phyloP scores from a whole-genome alignment of 2,113 vertebrate species.

The Promerops cafer region DNA sequence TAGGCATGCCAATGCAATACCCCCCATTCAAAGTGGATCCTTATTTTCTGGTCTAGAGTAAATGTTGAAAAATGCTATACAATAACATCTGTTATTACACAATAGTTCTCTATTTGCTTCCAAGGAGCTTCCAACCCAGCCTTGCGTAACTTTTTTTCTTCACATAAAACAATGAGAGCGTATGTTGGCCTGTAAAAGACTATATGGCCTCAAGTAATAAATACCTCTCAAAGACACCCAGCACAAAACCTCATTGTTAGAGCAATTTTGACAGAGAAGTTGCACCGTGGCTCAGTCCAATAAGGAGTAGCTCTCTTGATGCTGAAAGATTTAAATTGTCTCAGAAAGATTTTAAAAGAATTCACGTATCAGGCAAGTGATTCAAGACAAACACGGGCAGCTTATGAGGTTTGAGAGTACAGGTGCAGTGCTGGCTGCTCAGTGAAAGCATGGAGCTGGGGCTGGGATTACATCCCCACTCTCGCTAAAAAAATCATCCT shows the following conservation, averaged over 20 bases:
- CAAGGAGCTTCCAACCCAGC: slow-evolving; percentile 46
- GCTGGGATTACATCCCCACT: not conserved
- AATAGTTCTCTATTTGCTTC: slow-evolving; percentile 59
- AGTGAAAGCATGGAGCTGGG: not conserved
- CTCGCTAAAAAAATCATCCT: not conserved
- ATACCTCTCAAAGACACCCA: slow-evolving; percentile 71
- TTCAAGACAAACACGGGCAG: not conserved
- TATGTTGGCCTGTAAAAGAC: slow-evolving; percentile 62
- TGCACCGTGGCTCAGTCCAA: slow-evolving; percentile 65
- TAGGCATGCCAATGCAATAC: not conserved
- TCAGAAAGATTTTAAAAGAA: not conserved
- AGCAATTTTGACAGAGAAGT: slow-evolving; percentile 71
- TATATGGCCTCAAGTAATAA: slow-evolving; percentile 73
- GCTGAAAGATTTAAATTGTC: slow-evolving; percentile 68
- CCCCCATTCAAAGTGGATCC: not conserved
- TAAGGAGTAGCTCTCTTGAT: slow-evolving; percentile 53
- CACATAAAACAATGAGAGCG: slow-evolving; percentile 73
- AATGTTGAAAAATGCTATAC: slow-evolving; percentile 51
- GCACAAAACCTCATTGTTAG: slow-evolving; percentile 82
- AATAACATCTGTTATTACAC: slow-evolving; percentile 69
- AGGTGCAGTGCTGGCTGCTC: not conserved
- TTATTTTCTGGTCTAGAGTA: not conserved
- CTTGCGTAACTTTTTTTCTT: slow-evolving; percentile 40
- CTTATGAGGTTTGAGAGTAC: not conserved
- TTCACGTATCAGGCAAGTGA: not conserved